phyloP scores from a whole-genome alignment of 1,140 invertebrate genomes.

The Drosophila pseudoobscura region DNA sequence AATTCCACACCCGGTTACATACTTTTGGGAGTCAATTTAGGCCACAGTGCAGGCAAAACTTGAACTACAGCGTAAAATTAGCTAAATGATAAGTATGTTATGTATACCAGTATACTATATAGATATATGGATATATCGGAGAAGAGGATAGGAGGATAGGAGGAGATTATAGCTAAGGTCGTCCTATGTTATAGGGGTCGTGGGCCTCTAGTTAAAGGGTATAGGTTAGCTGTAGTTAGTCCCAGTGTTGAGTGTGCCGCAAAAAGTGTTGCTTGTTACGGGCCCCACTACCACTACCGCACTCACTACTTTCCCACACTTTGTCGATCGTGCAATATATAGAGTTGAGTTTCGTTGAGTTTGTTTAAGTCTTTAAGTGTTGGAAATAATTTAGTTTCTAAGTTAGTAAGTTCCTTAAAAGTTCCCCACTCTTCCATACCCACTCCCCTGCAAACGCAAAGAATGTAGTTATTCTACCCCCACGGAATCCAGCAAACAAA shows the following conservation, averaged over 20 bases:
- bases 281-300: slow-evolving; percentile 35
- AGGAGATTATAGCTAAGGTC: slow-evolving; percentile 12
- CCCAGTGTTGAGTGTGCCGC: slow-evolving; percentile 52
- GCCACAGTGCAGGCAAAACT: neutral
- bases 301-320: neutral
- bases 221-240: slow-evolving; percentile 50
- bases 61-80: slow-evolving; percentile 18
- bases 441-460: neutral
- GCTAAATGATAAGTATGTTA: slow-evolving; percentile 52
- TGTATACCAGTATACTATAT: slow-evolving; percentile 39
- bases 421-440: too few species aligned
- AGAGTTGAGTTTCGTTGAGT: slow-evolving; percentile 44
- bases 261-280: slow-evolving; percentile 40
- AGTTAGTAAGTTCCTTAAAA: slow-evolving; percentile 22
- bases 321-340: slow-evolving; percentile 46
- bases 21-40: slow-evolving; percentile 36
- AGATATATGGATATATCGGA: slow-evolving; percentile 1
- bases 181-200: slow-evolving; percentile 13
- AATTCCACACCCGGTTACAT: slow-evolving; percentile 54
- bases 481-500: slow-evolving; percentile 27
- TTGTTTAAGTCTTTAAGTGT: slow-evolving; percentile 51
- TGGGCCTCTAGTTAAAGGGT: slow-evolving; percentile 40
- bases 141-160: slow-evolving; percentile 13
- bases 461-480: neutral
- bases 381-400: slow-evolving; percentile 31